These are phyloP conservation scores for Pangasius mekongensis DNA, from an alignment of 2,797 vertebrate genomes.

Conservation along the genomic window DNA sequence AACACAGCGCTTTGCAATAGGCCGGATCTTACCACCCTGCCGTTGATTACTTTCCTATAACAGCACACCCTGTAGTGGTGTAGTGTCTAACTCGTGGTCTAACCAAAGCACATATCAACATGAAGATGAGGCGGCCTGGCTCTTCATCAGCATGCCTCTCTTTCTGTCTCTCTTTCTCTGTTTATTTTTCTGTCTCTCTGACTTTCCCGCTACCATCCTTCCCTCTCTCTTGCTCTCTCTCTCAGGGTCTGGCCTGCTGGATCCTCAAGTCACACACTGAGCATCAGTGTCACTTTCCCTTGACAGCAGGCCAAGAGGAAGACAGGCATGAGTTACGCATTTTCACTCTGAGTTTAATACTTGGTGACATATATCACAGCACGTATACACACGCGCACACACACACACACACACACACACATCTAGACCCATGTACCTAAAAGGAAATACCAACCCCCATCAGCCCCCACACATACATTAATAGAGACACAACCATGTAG, in stretches of 20 bases:
- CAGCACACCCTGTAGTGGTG: background rate
- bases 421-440: slow-evolving; percentile 18
- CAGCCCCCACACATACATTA: slow-evolving; percentile 24
- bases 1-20: background rate
- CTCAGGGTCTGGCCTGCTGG: slow-evolving; percentile 73
- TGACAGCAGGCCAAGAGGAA: slow-evolving; percentile 68
- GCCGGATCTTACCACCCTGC: background rate
- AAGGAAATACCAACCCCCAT: background rate
- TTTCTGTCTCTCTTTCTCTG: background rate
- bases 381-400: slow-evolving; percentile 63
- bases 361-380: slow-evolving; percentile 65
- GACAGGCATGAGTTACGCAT: slow-evolving; percentile 77
- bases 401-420: slow-evolving; percentile 33
- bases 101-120: background rate
- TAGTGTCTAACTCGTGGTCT: background rate
- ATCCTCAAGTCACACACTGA: slow-evolving; percentile 68
- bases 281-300: slow-evolving; percentile 73
- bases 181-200: background rate
- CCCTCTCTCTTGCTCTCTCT: slow-evolving; percentile 34
- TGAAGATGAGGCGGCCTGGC: background rate
- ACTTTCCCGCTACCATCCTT: background rate
- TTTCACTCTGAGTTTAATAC: slow-evolving; percentile 69
- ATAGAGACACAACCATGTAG: slow-evolving; percentile 28
- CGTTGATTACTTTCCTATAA: background rate
- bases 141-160: background rate